These are phyloP conservation scores for Philhelius pedissequus DNA, from an alignment of 2,888 invertebrate species.

Conservation along the genomic window DNA sequence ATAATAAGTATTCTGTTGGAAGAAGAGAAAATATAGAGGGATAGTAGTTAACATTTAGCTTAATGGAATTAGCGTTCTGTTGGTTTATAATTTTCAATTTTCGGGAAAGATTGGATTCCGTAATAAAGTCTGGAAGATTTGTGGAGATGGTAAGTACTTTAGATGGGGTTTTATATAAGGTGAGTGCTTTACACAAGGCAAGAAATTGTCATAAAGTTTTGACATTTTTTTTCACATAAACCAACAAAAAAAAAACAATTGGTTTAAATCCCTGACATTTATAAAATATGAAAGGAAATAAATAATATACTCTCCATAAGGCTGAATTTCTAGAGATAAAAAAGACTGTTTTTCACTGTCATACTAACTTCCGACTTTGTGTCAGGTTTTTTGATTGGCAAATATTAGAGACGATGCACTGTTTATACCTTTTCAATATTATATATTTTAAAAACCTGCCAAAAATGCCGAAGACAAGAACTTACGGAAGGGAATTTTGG, in stretches of 20 bases:
- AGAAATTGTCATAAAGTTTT: not conserved
- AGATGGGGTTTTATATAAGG: not conserved
- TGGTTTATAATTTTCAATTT: slow-evolving; percentile 63
- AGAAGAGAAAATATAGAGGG: not conserved
- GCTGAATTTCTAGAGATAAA: not conserved
- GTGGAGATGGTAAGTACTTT: slow-evolving; percentile 5
- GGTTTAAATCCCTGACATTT: not conserved
- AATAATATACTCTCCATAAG: not conserved
- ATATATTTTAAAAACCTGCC: too few species aligned
- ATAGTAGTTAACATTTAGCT: slow-evolving; percentile 32
- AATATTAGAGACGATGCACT: too few species aligned
- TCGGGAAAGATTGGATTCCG: slow-evolving; percentile 46
- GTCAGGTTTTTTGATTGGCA: too few species aligned
- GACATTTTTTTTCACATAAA: not conserved
- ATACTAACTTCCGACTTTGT: not conserved
- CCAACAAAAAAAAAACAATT: not conserved
- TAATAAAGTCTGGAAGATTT: slow-evolving; percentile 20
- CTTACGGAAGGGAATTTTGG: too few species aligned
- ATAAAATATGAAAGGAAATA: too few species aligned
- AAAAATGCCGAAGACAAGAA: too few species aligned
- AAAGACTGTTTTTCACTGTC: not conserved
- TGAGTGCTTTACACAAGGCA: not conserved
- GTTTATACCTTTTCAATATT: too few species aligned
- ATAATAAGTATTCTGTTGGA: not conserved
- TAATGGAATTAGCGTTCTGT: slow-evolving; percentile 56